Percentiles rank a stretch among this genome's conserved stretches.
Conservation (phyloP, 2,888 invertebrate species). For the Fissipunctia ypsillon region DNA sequence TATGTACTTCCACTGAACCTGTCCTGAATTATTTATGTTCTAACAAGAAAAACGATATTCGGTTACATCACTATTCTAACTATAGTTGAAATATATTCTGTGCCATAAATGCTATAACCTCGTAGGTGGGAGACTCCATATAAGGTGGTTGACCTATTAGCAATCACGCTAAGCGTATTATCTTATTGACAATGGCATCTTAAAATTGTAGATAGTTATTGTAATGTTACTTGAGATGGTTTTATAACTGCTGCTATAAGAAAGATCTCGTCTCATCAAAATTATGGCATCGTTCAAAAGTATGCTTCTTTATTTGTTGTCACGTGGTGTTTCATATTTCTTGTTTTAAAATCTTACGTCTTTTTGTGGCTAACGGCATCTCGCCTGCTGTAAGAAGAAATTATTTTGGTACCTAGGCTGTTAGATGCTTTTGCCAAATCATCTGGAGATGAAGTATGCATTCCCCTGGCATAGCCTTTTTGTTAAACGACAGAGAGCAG, state of each 20-base stretch:
- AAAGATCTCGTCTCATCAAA: not conserved
- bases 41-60: slow-evolving; percentile 1
- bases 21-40: slow-evolving; percentile 32
- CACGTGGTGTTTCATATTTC: too few species aligned
- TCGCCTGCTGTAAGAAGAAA: too few species aligned
- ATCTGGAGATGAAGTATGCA: not conserved
- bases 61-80: slow-evolving; percentile 23
- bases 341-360: too few species aligned
- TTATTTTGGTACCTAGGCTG: too few species aligned
- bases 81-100: slow-evolving; percentile 2
- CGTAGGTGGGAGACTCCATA: slow-evolving; percentile 44
- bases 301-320: too few species aligned
- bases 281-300: too few species aligned
- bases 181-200: slow-evolving; percentile 33
- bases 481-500: not conserved
- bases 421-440: not conserved
- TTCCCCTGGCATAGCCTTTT: not conserved
- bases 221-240: slow-evolving; percentile 5
- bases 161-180: slow-evolving; percentile 41
- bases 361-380: too few species aligned
- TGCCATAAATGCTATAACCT: not conserved
- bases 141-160: slow-evolving; percentile 43
- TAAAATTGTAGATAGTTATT: slow-evolving; percentile 24
- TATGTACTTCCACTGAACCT: not conserved
- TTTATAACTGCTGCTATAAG: slow-evolving; percentile 16